Evolutionary conservation across 2,797 vertebrate species (phyloP), one percentile per base, ranked within the genome.

Genomic region (Acropternis orthonyx): DNA sequence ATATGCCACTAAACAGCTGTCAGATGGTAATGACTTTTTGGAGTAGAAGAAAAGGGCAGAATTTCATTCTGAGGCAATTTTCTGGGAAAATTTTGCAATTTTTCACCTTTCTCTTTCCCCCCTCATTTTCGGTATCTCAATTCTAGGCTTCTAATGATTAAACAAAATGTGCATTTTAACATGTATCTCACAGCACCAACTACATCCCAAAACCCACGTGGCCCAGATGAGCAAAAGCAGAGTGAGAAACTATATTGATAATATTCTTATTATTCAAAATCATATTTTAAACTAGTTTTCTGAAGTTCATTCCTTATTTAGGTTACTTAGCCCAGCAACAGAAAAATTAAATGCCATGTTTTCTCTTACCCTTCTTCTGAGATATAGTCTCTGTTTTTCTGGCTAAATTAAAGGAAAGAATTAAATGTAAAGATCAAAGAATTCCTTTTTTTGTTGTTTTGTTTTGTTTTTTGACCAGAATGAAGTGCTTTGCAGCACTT

Each of bases 1-100:
- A 97, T 96, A 97, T 96, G 96, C 96, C 93, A 95, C 96, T 93
- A 96, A 96, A 97, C 96, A 97, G 96, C 96, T 97, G 96, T 97
- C 96, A 97, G 96, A 97, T 97, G 96, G 96, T 95, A 96, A 96
- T 97, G 96, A 97, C 96, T 97, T 96, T 95, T 94, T 93, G 81
- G 83, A 94, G 88, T 87, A 67, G 61, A 97, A 95, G 94, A 95
- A 96, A 96, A 95, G 96, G 94, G 66, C 92, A 95, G 81, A 97
- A 95, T 94, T 96, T 94, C n/a, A 87, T 96, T 96, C 80, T 77
- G 72, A 95, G 83, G 88, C 83, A 95, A 91, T 97, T 96, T 94
- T 97, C 87, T 89, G 91, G 80, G 87, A 93, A 96, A 78, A 67
- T 85, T 95, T 94, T 95, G 62, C 88, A 58, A 85, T 94, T 95